Percentiles rank a stretch among this genome's conserved stretches.
These are phyloP conservation scores for Spongilla lacustris DNA, from an alignment of 37 sponge, comb jelly and placozoan species.

Conservation along the genomic window DNA sequence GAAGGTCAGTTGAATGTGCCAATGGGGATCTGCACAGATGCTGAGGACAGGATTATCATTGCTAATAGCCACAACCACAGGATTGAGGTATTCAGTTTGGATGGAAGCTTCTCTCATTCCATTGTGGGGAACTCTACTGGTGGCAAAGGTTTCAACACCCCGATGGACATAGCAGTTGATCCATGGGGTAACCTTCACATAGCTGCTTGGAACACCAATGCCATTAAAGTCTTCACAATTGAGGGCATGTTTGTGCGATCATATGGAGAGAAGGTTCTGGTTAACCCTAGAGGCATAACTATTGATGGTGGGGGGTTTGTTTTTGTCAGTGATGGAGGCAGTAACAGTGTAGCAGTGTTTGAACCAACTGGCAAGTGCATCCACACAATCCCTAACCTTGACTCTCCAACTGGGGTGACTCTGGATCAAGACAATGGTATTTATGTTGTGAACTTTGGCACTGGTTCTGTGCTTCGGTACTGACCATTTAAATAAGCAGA, in stretches of 20 bases:
- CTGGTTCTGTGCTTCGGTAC: neutral
- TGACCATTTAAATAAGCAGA: neutral
- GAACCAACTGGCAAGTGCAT: neutral
- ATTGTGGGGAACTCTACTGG: neutral
- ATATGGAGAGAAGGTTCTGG: neutral
- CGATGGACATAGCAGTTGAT: neutral
- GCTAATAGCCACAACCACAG: neutral
- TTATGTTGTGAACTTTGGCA: neutral
- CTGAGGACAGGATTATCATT: neutral
- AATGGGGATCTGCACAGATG: neutral
- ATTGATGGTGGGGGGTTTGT: neutral
- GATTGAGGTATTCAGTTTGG: neutral
- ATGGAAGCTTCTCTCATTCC: neutral
- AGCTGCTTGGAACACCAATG: neutral
- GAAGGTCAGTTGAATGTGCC: neutral
- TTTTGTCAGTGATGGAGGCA: neutral
- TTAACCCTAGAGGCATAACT: neutral
- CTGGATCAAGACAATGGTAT: neutral
- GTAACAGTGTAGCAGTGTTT: neutral
- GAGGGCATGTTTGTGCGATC: neutral
- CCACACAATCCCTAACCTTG: neutral
- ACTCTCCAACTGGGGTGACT: neutral
- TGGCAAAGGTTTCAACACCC: neutral
- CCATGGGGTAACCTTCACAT: neutral
- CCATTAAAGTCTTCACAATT: neutral